These are phyloP conservation scores for Upupa epops DNA, from an alignment of 2,113 vertebrate species.

Conservation along the genomic window DNA sequence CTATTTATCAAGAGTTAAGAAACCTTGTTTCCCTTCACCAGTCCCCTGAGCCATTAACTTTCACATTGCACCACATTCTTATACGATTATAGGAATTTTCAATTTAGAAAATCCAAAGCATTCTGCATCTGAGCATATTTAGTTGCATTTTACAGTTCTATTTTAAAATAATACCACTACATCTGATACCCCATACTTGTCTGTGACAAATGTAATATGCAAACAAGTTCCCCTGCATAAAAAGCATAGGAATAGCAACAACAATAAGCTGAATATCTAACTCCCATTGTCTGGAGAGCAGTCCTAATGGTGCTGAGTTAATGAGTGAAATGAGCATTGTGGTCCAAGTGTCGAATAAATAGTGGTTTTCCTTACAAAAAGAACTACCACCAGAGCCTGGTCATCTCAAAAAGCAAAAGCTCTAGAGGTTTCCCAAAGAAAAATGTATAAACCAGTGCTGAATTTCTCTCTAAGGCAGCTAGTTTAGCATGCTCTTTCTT, in stretches of 20 bases:
- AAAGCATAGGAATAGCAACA: slow-evolving; percentile 29
- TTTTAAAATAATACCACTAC: slow-evolving; percentile 54
- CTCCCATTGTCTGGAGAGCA: slow-evolving; percentile 28
- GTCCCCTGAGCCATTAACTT: slow-evolving; percentile 45
- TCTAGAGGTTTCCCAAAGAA: slow-evolving; percentile 50
- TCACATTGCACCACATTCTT: slow-evolving; percentile 44
- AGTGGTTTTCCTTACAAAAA: slow-evolving; percentile 58
- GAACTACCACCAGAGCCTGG: slow-evolving; percentile 37
- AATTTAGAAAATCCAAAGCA: slow-evolving; percentile 46
- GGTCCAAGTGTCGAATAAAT: slow-evolving; percentile 58
- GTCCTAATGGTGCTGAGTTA: slow-evolving; percentile 49
- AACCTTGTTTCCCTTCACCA: slow-evolving; percentile 24
- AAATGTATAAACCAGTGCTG: slow-evolving; percentile 51
- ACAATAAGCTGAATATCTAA: slow-evolving; percentile 46
- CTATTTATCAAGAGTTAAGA: slow-evolving; percentile 58
- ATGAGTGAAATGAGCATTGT: slow-evolving; percentile 49
- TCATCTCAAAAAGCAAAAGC: slow-evolving; percentile 56
- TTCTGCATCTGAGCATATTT: slow-evolving; percentile 52
- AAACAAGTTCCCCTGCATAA: slow-evolving; percentile 38
- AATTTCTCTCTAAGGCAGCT: neutral
- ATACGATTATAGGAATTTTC: slow-evolving; percentile 62
- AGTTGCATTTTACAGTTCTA: slow-evolving; percentile 55
- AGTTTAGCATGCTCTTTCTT: neutral
- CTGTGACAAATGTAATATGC: slow-evolving; percentile 63
- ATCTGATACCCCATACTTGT: slow-evolving; percentile 59